Conservation (phyloP, 2,797 vertebrate genomes). For the Leucoraja ocellata region DNA sequence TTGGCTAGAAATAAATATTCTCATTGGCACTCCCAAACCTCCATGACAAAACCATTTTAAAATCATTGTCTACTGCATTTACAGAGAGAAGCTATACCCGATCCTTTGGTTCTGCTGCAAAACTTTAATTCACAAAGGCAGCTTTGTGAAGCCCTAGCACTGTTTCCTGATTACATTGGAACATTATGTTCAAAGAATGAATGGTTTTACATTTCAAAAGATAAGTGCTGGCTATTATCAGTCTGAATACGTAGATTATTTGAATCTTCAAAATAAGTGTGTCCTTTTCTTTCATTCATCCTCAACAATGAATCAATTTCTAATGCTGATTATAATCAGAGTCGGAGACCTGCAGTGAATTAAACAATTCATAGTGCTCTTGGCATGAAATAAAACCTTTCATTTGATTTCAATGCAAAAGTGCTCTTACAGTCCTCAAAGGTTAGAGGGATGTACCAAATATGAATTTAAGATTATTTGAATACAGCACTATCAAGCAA, state of each 20-base stretch:
- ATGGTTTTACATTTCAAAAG: constrained; percentile 35
- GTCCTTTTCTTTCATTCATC: constrained; percentile 35
- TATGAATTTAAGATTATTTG: constrained; percentile 11
- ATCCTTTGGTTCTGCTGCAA: constrained; percentile 25
- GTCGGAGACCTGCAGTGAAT: constrained; percentile 1
- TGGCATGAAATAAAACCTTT: constrained; percentile 30
- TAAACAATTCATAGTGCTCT: constrained; percentile 35
- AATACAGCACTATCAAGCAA: constrained; percentile 1
- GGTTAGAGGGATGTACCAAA: constrained; percentile 16
- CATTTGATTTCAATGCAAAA: constrained; percentile 33
- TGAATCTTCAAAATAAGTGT: constrained; percentile 36
- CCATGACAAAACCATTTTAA: constrained; percentile 17
- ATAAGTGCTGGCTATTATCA: constrained; percentile 33
- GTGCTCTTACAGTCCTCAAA: constrained; percentile 12
- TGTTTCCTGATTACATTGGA: constrained; percentile 35
- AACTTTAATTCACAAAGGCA: constrained; percentile 29
- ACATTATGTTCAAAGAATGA: constrained; percentile 27
- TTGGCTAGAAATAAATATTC: neutral
- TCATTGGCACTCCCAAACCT: neutral
- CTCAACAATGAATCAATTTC: constrained; percentile 33
- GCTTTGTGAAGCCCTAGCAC: constrained; percentile 17
- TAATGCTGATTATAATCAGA: constrained; percentile 31
- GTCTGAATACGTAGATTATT: constrained; percentile 24
- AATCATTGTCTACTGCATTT: constrained; percentile 23
- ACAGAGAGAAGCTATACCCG: neutral